phyloP scores from a whole-genome alignment of 2,797 vertebrate genomes.

The Enteromius mattozi region DNA sequence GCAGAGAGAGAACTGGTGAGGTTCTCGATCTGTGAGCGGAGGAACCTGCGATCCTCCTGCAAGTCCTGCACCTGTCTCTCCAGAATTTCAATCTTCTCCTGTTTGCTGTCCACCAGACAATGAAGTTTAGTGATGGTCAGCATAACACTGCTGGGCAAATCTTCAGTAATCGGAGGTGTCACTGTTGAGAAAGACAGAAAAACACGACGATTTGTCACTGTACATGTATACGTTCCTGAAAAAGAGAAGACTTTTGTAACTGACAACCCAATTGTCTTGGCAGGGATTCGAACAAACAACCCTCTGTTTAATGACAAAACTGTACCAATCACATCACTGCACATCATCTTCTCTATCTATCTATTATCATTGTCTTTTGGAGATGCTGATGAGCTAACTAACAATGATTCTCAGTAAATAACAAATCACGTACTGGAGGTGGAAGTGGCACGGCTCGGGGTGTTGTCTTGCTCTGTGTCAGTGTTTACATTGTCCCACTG shows the following conservation, averaged over 20 bases:
- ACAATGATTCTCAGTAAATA: neutral
- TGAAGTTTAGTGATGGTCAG: slow-evolving; percentile 64
- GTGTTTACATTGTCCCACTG: slow-evolving; percentile 74
- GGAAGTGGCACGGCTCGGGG: slow-evolving; percentile 72
- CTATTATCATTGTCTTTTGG: neutral
- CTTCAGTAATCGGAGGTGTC: slow-evolving; percentile 58
- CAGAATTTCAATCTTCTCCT: slow-evolving; percentile 74
- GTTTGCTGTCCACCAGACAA: slow-evolving; percentile 78
- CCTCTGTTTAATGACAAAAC: neutral
- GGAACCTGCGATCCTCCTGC: slow-evolving; percentile 80
- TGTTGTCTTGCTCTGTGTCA: slow-evolving; percentile 77
- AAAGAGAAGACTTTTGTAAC: neutral
- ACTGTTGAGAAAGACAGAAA: slow-evolving; percentile 51
- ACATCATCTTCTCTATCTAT: too few species aligned
- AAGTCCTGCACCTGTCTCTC: slow-evolving; percentile 80
- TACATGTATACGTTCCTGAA: neutral
- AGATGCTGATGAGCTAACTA: neutral
- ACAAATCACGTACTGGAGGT: slow-evolving; percentile 69
- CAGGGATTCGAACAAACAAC: neutral
- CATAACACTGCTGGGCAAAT: slow-evolving; percentile 69
- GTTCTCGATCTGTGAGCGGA: slow-evolving; percentile 78
- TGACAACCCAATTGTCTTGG: neutral
- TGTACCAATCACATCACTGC: neutral
- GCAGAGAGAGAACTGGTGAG: slow-evolving; percentile 71
- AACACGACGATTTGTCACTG: neutral